A percentile compares a stretch with the other conserved stretches of the same genome.
Conservation (phyloP, 2,113 vertebrate genomes). For the Danio rerio region DNA sequence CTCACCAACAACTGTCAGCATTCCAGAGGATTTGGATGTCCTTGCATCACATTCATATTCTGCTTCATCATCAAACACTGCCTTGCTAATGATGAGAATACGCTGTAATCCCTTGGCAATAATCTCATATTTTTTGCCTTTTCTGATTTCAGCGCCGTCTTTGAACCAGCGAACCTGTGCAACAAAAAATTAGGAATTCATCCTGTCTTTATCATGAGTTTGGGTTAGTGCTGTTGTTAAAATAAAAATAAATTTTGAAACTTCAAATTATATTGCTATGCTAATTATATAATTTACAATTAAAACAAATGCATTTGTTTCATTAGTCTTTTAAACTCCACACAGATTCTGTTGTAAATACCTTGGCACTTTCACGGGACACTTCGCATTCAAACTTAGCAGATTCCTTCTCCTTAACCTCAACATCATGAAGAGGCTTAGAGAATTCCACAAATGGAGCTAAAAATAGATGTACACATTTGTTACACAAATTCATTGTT, state of each 20-base stretch:
- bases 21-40: constrained; percentile 87
- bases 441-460: constrained; percentile 91
- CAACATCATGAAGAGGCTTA: constrained; percentile 91
- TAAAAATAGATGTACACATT: constrained; percentile 59
- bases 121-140: constrained; percentile 97
- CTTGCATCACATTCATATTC: constrained; percentile 96
- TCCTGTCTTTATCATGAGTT: not conserved
- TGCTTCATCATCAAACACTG: constrained; percentile 92
- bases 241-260: not conserved
- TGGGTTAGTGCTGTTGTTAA: not conserved
- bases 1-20: constrained; percentile 95
- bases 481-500: not conserved
- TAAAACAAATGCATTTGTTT: not conserved
- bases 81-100: constrained; percentile 90
- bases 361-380: constrained; percentile 92
- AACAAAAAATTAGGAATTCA: constrained; percentile 24
- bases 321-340: not conserved
- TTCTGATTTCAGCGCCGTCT: constrained; percentile 93
- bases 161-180: constrained; percentile 92
- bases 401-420: constrained; percentile 92
- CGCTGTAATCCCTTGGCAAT: constrained; percentile 87
- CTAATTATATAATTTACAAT: not conserved
- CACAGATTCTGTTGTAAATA: constrained; percentile 61
- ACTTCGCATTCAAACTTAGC: constrained; percentile 97
- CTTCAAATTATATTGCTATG: not conserved